Conservation (phyloP, 2,113 vertebrate species). For the Lethenteron camtschaticum region DNA sequence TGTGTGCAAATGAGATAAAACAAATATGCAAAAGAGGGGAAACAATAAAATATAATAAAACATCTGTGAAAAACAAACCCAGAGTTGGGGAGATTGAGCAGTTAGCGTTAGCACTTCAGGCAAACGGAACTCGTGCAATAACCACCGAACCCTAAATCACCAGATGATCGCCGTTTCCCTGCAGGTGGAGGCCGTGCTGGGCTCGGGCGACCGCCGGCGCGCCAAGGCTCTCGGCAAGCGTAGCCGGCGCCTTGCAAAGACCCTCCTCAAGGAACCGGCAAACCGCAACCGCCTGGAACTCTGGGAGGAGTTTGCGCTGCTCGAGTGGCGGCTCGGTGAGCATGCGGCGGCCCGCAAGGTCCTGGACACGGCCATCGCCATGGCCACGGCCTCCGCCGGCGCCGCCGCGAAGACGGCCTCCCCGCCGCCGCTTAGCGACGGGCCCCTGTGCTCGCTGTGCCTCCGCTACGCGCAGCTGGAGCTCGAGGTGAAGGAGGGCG, state of each 20-base stretch:
- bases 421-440: constrained; percentile 16
- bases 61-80: too few relatives aligned
- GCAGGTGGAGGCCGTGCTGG: background rate
- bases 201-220: background rate
- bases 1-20: too few relatives aligned
- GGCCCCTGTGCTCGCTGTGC: constrained; percentile 37
- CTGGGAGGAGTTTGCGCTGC: constrained; percentile 59
- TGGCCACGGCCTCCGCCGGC: constrained; percentile 22
- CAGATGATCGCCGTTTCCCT: background rate
- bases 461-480: constrained; percentile 65
- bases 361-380: constrained; percentile 38
- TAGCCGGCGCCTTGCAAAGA: constrained; percentile 60
- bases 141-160: too few relatives aligned
- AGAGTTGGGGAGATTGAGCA: too few relatives aligned
- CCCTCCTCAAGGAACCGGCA: constrained; percentile 56
- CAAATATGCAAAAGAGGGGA: too few relatives aligned
- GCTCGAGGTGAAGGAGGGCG: constrained; percentile 19
- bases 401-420: background rate
- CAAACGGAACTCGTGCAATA: too few relatives aligned
- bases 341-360: constrained; percentile 58
- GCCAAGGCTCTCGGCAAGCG: constrained; percentile 46
- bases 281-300: constrained; percentile 47
- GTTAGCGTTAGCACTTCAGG: too few relatives aligned
- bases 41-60: too few relatives aligned
- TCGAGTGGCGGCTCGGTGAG: constrained; percentile 84